Conservation (phyloP, 2,888 invertebrate genomes). For the Argyra leucocephala region DNA sequence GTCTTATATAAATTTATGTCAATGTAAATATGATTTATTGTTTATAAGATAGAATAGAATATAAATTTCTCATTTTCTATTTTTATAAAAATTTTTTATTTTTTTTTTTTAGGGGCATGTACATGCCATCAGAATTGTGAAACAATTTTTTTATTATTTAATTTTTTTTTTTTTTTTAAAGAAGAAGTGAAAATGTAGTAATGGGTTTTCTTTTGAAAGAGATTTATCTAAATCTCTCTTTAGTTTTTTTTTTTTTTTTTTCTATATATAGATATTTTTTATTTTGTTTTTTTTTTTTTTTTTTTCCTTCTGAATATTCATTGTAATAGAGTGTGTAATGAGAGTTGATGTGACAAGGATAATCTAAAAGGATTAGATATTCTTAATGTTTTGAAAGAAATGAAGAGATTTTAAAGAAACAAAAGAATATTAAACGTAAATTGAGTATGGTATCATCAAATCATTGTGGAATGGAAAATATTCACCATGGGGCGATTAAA, state of each 20-base stretch:
- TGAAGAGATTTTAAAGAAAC: too few species aligned
- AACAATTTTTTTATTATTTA: background rate
- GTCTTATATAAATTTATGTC: constrained; percentile 3
- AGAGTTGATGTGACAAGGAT: background rate
- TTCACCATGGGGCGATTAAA: too few species aligned
- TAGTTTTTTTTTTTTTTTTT: too few species aligned
- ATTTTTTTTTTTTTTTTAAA: constrained; percentile 1
- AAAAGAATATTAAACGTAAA: too few species aligned
- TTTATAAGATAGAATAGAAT: background rate
- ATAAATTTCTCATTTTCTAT: background rate
- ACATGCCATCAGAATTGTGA: background rate
- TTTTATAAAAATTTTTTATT: too few species aligned
- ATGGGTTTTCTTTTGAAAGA: background rate
- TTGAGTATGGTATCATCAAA: too few species aligned
- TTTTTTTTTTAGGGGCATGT: too few species aligned
- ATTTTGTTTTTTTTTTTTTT: too few species aligned
- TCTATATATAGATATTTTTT: too few species aligned
- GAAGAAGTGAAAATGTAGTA: background rate
- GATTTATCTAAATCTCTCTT: background rate
- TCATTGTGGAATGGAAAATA: too few species aligned
- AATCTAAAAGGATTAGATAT: background rate
- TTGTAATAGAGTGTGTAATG: background rate
- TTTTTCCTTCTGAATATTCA: background rate
- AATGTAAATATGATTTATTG: constrained; percentile 6
- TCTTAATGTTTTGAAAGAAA: background rate